Conservation (phyloP, 2,797 vertebrate genomes). For the Lepidocolaptes lacrymiger region DNA sequence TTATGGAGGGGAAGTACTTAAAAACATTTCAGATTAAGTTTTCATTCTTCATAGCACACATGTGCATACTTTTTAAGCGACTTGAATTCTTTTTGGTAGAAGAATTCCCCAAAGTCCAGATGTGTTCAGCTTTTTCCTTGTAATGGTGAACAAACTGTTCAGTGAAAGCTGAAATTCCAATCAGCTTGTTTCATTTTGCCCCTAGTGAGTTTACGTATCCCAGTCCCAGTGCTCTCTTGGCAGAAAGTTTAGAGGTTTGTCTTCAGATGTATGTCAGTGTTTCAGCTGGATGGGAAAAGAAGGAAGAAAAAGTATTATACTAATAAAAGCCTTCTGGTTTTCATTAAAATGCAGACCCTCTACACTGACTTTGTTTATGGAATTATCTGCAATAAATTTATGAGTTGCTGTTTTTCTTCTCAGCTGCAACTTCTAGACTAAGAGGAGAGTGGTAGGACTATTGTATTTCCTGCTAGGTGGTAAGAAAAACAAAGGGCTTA, state of each 20-base stretch:
- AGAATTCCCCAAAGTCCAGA: constrained; percentile 23
- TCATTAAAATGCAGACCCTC: constrained; percentile 50
- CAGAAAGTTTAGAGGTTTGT: constrained; percentile 42
- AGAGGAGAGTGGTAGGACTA: neutral
- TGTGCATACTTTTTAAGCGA: neutral
- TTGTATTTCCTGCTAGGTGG: neutral
- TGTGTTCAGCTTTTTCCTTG: constrained; percentile 43
- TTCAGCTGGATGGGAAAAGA: constrained; percentile 57
- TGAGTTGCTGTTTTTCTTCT: neutral
- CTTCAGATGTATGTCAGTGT: constrained; percentile 54
- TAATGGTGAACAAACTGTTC: constrained; percentile 53
- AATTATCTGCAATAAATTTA: constrained; percentile 1
- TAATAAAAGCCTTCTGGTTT: constrained; percentile 58
- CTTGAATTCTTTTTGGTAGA: constrained; percentile 31
- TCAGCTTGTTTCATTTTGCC: constrained; percentile 65
- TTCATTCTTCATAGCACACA: neutral
- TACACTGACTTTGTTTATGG: constrained; percentile 43
- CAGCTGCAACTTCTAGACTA: neutral
- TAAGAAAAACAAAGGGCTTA: neutral
- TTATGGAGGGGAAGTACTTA: neutral
- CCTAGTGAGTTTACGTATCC: constrained; percentile 60
- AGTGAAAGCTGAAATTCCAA: constrained; percentile 53
- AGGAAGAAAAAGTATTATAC: neutral
- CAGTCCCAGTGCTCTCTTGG: constrained; percentile 52
- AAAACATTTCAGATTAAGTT: neutral